Evolutionary conservation across 2,888 invertebrate genomes (phyloP), one percentile per base, ranked within the genome.

Genomic region (Yponomeuta malinellus): DNA sequence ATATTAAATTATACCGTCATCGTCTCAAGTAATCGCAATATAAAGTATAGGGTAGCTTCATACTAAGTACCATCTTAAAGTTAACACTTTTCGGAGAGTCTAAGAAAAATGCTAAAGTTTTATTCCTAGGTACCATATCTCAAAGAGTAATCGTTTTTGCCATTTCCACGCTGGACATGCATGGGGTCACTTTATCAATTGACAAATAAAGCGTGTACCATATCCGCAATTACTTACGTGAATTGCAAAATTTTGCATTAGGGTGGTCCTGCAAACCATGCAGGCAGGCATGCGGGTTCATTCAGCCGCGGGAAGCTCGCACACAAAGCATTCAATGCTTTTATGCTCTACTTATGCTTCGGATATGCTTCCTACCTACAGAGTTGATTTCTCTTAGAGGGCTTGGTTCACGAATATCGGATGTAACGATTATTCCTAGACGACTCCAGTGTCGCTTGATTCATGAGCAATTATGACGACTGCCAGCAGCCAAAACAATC

Each of bases 401-500:
- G 52, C 15, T 15, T 59, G 15, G 15, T 59, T 12, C 15, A 10
- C 52, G 10, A 52, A 52, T 12, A 52, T 52, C 6, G 52, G 65
- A 63, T 15, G n/a, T 31, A 31, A 31, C 33, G 65, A 10, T 33
- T 0, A 33, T 12, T 31, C 33, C 68, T 29, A 48, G 68, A 68
- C 68, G 29, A 59, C 12, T 15, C 15, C 52, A 15, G 52, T 59
- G 52, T 48, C 43, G 29, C 68, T 68, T 68, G 68, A 91, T 89
- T 88, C 86, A 82, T 79, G 82, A 85, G 86, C 91, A 92, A 92
- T 92, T 91, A 91, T 89, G 90, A 87, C 83, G 89, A 81, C 86
- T 86, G 77, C 83, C 79, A 82, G 86, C 90, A 92, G 91, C 91
- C 91, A 87, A 90, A 91, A 90, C 91, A 92, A 92, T 91, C 91